Percentiles rank a stretch among this genome's conserved stretches.
These are phyloP conservation scores for Nesospiza acunhae DNA, from an alignment of 2,113 vertebrate species.

Conservation along the genomic window DNA sequence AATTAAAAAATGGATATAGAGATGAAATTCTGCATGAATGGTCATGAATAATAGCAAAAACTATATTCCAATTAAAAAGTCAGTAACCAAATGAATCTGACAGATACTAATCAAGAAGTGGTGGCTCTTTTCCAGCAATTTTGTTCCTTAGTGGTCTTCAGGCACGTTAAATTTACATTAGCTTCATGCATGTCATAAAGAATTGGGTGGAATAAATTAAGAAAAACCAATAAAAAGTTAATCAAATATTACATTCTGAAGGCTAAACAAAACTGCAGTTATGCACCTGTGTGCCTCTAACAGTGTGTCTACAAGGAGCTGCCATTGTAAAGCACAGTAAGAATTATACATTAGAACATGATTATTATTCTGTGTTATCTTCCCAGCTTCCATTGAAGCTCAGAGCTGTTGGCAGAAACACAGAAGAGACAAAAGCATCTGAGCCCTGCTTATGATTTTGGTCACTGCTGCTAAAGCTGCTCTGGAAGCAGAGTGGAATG, in stretches of 20 bases:
- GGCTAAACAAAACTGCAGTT: not conserved
- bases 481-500: not conserved
- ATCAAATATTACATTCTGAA: not conserved
- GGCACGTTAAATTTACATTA: not conserved
- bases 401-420: not conserved
- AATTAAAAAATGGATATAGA: not conserved
- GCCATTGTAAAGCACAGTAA: not conserved
- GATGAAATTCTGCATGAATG: constrained; percentile 4
- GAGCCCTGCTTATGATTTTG: not conserved
- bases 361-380: not conserved
- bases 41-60: not conserved
- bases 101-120: not conserved
- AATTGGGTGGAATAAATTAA: not conserved
- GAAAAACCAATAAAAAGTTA: not conserved
- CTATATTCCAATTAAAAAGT: constrained; percentile 31
- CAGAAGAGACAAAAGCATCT: not conserved
- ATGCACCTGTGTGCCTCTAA: not conserved
- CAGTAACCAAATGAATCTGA: not conserved
- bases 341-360: not conserved
- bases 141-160: not conserved
- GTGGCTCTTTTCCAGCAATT: not conserved
- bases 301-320: not conserved
- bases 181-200: not conserved
- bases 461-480: not conserved
- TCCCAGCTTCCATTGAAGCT: not conserved